Conservation (phyloP, 2,888 invertebrate genomes). For the Yponomeuta plumbellus region DNA sequence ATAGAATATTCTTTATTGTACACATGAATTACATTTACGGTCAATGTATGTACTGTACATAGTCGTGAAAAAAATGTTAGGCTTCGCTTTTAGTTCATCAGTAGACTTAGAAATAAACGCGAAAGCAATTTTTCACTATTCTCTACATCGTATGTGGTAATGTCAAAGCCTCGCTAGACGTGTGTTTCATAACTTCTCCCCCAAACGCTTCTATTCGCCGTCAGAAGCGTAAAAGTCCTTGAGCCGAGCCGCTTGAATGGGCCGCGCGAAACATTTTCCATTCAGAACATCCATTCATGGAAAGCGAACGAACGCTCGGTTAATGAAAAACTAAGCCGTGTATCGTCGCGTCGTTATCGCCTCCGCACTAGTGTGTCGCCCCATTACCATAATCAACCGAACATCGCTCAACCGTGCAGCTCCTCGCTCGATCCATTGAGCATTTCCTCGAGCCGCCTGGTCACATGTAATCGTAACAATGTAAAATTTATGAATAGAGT, state of each 20-base stretch:
- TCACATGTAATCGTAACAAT: not conserved
- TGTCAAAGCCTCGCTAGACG: not conserved
- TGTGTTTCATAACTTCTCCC: not conserved
- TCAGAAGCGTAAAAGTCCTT: not conserved
- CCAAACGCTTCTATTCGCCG: not conserved
- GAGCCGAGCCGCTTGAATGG: slow-evolving; percentile 47
- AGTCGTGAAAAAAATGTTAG: no score
- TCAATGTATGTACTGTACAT: no score
- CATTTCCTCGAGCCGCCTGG: not conserved
- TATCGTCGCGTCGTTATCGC: slow-evolving; percentile 54
- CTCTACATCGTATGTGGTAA: not conserved
- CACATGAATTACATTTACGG: no score
- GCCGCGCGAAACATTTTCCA: slow-evolving; percentile 64
- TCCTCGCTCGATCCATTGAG: not conserved
- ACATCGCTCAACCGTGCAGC: not conserved
- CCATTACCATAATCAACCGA: not conserved
- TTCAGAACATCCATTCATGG: slow-evolving; percentile 70
- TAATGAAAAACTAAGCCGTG: slow-evolving; percentile 67
- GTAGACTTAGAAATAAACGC: not conserved
- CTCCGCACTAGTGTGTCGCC: not conserved
- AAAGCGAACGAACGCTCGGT: slow-evolving; percentile 57
- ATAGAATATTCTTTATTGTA: no score
- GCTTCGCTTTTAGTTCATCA: no score
- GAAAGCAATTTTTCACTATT: not conserved
- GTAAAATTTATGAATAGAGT: not conserved